phyloP scores from a whole-genome alignment of 2,113 vertebrate species.

The Muscicapa adusta region DNA sequence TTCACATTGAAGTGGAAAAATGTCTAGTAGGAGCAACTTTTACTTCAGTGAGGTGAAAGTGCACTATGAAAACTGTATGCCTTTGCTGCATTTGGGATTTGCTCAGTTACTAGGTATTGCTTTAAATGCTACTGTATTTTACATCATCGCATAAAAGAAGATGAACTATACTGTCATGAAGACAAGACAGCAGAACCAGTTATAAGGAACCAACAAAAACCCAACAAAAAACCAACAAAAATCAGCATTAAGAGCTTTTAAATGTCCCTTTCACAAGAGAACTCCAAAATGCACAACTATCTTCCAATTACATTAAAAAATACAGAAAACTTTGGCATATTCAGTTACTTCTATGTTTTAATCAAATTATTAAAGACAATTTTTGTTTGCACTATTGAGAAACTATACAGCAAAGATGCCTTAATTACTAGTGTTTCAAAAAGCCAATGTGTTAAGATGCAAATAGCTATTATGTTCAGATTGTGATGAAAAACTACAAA shows the following conservation, averaged over 20 bases:
- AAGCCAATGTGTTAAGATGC: constrained; percentile 68
- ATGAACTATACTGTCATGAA: constrained; percentile 41
- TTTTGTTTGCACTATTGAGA: constrained; percentile 74
- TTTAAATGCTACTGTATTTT: constrained; percentile 70
- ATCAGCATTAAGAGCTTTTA: constrained; percentile 63
- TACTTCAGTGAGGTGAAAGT: constrained; percentile 76
- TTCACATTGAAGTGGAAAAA: constrained; percentile 84
- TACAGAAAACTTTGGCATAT: not conserved
- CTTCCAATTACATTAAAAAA: constrained; percentile 54
- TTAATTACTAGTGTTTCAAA: constrained; percentile 72
- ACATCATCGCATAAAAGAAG: constrained; percentile 35
- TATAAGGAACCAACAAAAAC: constrained; percentile 58
- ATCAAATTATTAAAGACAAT: constrained; percentile 65
- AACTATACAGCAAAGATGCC: constrained; percentile 72
- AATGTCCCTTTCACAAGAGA: constrained; percentile 60
- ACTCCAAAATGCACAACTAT: constrained; percentile 68
- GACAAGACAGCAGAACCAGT: constrained; percentile 51
- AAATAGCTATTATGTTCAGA: constrained; percentile 58
- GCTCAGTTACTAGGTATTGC: constrained; percentile 41
- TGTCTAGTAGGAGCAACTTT: constrained; percentile 70
- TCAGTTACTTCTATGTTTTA: constrained; percentile 57
- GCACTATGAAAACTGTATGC: constrained; percentile 70
- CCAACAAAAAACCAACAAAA: constrained; percentile 42
- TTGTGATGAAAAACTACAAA: constrained; percentile 50
- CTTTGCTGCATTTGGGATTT: constrained; percentile 66